Evolutionary conservation across 2,888 invertebrate species (phyloP), one percentile per base, ranked within the genome.

Genomic region (Alitta virens): DNA sequence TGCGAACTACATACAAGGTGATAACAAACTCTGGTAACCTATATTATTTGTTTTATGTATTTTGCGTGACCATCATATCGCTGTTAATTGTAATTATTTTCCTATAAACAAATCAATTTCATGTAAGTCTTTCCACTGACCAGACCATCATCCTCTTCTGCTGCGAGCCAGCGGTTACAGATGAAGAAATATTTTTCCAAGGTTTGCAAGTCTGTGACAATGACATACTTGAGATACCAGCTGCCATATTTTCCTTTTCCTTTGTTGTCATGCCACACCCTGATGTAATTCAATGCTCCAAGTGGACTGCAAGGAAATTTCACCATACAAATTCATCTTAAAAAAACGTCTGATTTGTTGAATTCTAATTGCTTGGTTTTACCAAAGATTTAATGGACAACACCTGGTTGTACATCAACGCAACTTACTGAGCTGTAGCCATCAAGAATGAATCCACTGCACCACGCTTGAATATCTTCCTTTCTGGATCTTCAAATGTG

Each of bases 211-310:
- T 85, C 85, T 9, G 78, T 65, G 9, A 85, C 75, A 2, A 82
- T 68, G 55, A 85, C 72, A 69, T 81, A 81, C 63, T 81, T 81
- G 49, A 84, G 72, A 66, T 78, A 84, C 85, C 85, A 85, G 0
- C 83, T 82, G 1, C 77, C 82, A 65, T 74, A 75, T 50, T 76
- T 75, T 0, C 83, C 83, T 62, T 77, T 74, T 1, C 84, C 85
- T 2, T 80, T 77, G 73, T 85, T 85, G 74, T 85, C 84, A 64
- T 85, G 85, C 85, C 85, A 85, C 3, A 85, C 72, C 7, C 84
- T 75, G 26, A 83, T 69, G 69, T 81, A 84, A 67, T 78, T 80
- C 57, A 85, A 73, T 1, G 73, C 69, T 2, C 85, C 85, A 23
- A 85, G 78, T 0, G 83, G 78, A 60, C 84, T 84, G 68, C 2